Base-by-base conservation (phyloP, 2,113 vertebrate genomes). In the Sarotherodon lohbergeri region DNA sequence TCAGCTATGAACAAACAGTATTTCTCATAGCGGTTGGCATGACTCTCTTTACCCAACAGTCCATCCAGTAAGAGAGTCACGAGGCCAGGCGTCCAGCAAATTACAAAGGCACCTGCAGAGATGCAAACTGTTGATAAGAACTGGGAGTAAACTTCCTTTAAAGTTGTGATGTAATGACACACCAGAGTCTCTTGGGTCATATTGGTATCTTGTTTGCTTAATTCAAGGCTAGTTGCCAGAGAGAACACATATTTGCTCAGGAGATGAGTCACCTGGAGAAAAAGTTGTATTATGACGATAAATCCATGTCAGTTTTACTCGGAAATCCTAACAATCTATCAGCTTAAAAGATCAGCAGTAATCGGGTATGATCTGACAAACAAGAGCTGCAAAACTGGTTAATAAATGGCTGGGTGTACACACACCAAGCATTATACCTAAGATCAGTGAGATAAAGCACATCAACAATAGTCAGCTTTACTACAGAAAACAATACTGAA, bases 61-160 rank as follows among this genome's bases (percentile, higher is more conserved):
- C 98, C 98, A 0, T 99, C 98, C 88, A 99, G 92, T 4, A 99
- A 93, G 11, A 99, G 96, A 4, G 96, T 97, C 4, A 99, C 90
- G 54, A 98, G 96, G 5, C 97, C 98, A 0, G 98, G 98, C 0
- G 98, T 98, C 98, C 98, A 99, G 92, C 98, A 99, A 94, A 99
- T 97, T 27, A 99, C 97, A 17, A 99, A 99, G 3, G 97, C 97
- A 32, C 98, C 98, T 99, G 92, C 4, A 85, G 86, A 93, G 46
- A 87, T 16, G 46, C 14, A 56, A 55, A 34, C 34, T 19, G 16
- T 22, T 79, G 19, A 12, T 24, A 11, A 56, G 8, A 34, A 7
- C 9, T 55, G 22, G n/a, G 52, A 27, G 29, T 14, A 17, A 27
- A 24, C 50, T 48, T 80, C 5, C 13, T 81, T 6, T 27, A 32